Conservation (phyloP, 2,113 vertebrate genomes). For the Galemys pyrenaicus region DNA sequence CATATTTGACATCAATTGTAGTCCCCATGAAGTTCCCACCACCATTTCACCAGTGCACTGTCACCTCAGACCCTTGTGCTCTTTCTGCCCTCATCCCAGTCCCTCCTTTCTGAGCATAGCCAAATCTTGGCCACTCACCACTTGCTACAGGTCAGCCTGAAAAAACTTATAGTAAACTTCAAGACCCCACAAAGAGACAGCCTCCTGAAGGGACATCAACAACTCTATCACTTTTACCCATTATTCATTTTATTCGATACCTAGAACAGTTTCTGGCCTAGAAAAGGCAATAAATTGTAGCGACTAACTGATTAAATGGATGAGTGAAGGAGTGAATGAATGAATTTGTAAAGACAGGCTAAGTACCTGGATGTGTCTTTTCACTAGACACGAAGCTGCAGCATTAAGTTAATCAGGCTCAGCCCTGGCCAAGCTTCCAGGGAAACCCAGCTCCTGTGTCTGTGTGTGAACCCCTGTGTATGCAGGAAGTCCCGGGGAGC, state of each 20-base stretch:
- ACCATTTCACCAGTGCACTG: no score
- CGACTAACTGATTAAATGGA: neutral
- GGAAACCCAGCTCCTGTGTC: no score
- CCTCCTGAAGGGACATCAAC: neutral
- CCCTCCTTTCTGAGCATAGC: no score
- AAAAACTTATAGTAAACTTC: slow-evolving; percentile 42
- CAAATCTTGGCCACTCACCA: neutral
- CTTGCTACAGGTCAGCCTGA: neutral
- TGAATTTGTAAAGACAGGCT: neutral
- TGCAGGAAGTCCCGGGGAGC: neutral
- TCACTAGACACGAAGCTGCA: neutral
- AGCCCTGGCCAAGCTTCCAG: neutral
- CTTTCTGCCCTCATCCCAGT: no score
- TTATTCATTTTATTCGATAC: slow-evolving; percentile 43
- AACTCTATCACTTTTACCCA: neutral
- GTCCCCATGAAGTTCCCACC: no score
- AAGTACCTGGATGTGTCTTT: neutral
- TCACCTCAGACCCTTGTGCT: no score
- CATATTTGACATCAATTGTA: no score
- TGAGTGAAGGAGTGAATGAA: neutral
- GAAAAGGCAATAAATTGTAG: neutral
- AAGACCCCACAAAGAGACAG: neutral
- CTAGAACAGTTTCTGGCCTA: slow-evolving; percentile 36
- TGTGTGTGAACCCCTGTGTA: neutral
- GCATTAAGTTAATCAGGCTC: neutral